phyloP scores from a whole-genome alignment of 2,797 vertebrate species.

The Nannoperca australis region DNA sequence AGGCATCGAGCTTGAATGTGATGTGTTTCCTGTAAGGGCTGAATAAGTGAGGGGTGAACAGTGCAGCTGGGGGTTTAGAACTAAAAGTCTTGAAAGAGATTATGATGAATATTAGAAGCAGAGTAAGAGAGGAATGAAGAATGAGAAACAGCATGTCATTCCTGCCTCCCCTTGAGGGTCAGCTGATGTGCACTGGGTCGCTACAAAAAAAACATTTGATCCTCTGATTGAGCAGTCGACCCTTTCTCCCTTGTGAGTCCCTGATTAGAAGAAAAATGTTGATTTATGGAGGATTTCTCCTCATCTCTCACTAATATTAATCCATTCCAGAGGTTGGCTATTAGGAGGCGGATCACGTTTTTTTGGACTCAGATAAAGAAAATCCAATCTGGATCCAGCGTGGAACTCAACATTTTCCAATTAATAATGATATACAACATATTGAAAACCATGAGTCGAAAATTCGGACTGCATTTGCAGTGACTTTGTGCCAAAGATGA shows the following conservation, averaged over 20 bases:
- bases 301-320: conserved; percentile 70
- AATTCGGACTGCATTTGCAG: conserved; percentile 41
- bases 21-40: conserved; percentile 32
- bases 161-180: conserved; percentile 41
- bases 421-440: conserved; percentile 65
- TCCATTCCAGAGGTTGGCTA: conserved; percentile 63
- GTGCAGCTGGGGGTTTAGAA: conserved; percentile 48
- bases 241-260: conserved; percentile 30
- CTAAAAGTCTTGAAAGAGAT: conserved; percentile 54
- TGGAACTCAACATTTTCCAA: conserved; percentile 62
- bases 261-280: conserved; percentile 74
- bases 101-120: conserved; percentile 59
- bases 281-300: conserved; percentile 68
- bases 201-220: conserved; percentile 51
- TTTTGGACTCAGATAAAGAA: conserved; percentile 62
- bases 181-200: conserved; percentile 43
- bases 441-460: conserved; percentile 56
- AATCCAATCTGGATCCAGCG: conserved; percentile 66
- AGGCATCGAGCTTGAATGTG: conserved; percentile 28
- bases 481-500: conserved; percentile 62
- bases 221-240: conserved; percentile 61
- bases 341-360: conserved; percentile 61
- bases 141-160: conserved; percentile 37
- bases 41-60: conserved; percentile 30
- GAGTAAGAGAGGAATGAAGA: conserved; percentile 43